phyloP scores from a whole-genome alignment of 2,797 vertebrate genomes.

The Oophaga sylvatica region DNA sequence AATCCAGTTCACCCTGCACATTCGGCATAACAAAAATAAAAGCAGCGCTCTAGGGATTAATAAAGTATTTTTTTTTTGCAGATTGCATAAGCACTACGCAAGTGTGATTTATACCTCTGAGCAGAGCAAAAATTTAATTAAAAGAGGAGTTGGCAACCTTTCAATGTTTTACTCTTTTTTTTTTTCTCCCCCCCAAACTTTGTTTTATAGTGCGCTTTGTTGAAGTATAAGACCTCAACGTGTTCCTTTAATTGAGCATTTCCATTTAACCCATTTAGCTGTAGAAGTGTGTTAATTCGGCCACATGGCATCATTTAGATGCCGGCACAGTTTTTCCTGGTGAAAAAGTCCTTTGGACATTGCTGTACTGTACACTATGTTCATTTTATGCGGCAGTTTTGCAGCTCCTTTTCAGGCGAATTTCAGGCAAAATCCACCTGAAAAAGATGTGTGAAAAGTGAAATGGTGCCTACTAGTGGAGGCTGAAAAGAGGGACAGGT shows the following conservation, averaged over 20 bases:
- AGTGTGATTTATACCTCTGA: slow-evolving; percentile 7
- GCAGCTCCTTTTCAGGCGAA: no score
- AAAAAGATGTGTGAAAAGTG: neutral
- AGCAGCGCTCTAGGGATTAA: neutral
- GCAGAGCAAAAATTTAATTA: neutral
- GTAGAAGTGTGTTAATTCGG: neutral
- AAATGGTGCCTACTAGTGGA: neutral
- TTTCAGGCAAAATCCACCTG: no score
- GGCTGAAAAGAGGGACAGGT: neutral
- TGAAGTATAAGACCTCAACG: neutral
- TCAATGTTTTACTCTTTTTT: neutral
- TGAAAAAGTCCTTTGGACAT: no score
- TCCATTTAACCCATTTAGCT: neutral
- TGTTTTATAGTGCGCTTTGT: neutral
- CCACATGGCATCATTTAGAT: no score
- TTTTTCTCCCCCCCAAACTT: neutral
- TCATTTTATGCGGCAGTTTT: no score
- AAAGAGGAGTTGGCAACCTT: slow-evolving; percentile 13
- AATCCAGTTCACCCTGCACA: neutral
- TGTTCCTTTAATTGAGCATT: neutral
- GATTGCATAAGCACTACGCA: slow-evolving; percentile 3
- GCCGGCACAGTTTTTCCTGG: no score
- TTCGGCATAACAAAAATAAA: slow-evolving; percentile 15
- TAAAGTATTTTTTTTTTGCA: neutral
- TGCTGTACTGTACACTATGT: no score